Percentiles rank a stretch among this genome's conserved stretches.
Conservation (phyloP, 2,797 vertebrate species). For the Pseudomugil tenellus region DNA sequence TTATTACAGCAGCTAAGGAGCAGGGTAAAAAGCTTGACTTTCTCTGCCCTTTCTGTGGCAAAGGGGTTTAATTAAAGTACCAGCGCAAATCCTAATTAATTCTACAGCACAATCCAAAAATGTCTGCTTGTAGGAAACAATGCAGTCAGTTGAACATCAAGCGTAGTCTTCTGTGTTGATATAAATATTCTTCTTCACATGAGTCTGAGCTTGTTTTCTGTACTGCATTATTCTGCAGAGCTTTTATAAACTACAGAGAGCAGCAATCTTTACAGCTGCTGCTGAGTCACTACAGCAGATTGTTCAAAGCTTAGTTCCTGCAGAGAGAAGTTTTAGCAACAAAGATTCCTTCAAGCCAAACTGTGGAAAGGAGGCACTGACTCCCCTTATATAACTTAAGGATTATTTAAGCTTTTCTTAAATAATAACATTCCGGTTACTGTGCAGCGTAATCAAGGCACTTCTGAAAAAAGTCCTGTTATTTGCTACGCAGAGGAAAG, state of each 20-base stretch:
- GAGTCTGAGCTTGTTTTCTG: slow-evolving; percentile 58
- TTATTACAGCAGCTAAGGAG: slow-evolving; percentile 50
- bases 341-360: slow-evolving; percentile 5
- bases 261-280: slow-evolving; percentile 45
- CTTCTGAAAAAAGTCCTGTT: slow-evolving; percentile 32
- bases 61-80: slow-evolving; percentile 76
- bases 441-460: slow-evolving; percentile 32
- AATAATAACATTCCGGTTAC: slow-evolving; percentile 19
- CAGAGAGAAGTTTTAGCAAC: slow-evolving; percentile 25
- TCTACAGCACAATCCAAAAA: slow-evolving; percentile 54
- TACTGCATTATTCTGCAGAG: slow-evolving; percentile 50
- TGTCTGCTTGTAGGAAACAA: slow-evolving; percentile 40
- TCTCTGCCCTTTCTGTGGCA: slow-evolving; percentile 51
- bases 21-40: slow-evolving; percentile 50
- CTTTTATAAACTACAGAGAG: slow-evolving; percentile 51
- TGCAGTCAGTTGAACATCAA: slow-evolving; percentile 55
- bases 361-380: neutral
- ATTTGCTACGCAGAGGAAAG: slow-evolving; percentile 34
- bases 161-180: slow-evolving; percentile 36
- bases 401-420: slow-evolving; percentile 22
- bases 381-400: slow-evolving; percentile 59
- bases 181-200: slow-evolving; percentile 57
- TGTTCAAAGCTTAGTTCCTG: slow-evolving; percentile 41
- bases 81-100: slow-evolving; percentile 69
- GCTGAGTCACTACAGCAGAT: slow-evolving; percentile 61